Evolutionary conservation across 1,140 invertebrate species (phyloP).

Genomic region (Drosophila melanogaster): Release_6_plus_ISO1_MT NT_033777.3:10593501-10594000

Average conservation of each 20-base stretch:
- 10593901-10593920: conserved; percentile 69
- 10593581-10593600: conserved; percentile 98
- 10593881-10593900: conserved; percentile 44
- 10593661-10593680: background rate
- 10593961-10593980: background rate
- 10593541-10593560: conserved; percentile 97
- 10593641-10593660: conserved; percentile 42
- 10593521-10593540: conserved; percentile 11
- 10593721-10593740: conserved; percentile 19
- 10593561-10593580: conserved; percentile 99
- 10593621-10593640: conserved; percentile 26
- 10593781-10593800: background rate
- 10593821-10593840: conserved; percentile 60
- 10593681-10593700: background rate
- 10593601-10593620: conserved; percentile 90
- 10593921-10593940: conserved; percentile 75
- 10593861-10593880: conserved; percentile 61
- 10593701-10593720: conserved; percentile 5
- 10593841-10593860: conserved; percentile 54
- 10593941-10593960: conserved; percentile 26
- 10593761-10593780: background rate
- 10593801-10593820: conserved; percentile 68
- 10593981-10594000: conserved; percentile 33
- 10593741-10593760: conserved; percentile 14
- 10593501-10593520: conserved; percentile 60